Base-by-base conservation (phyloP, 2,888 invertebrate species). In the Diachrysia chrysitis region DNA sequence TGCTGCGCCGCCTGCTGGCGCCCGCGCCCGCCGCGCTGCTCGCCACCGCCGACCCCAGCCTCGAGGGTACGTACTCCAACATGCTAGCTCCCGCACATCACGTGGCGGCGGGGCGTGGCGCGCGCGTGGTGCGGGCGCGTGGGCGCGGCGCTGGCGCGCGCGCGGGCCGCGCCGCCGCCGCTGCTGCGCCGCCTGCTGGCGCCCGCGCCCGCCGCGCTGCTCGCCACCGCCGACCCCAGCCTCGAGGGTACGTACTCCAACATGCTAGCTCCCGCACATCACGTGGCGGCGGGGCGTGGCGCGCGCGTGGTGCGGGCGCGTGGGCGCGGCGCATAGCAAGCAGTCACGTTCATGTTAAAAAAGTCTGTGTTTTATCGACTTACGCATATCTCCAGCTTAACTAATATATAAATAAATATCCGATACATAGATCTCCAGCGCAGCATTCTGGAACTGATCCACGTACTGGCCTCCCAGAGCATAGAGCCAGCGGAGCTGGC, bases 361-460 rank as follows among this genome's bases (percentile, higher is more conserved):
- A n/a, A n/a, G n/a, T n/a, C n/a, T n/a, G n/a, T n/a, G n/a, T n/a
- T n/a, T n/a, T n/a, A n/a, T n/a, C n/a, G n/a, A n/a, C n/a, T n/a
- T n/a, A n/a, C n/a, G n/a, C 29, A 29, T 29, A 29, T 7, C 29
- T 7, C 29, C 7, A 29, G 29, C 29, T 29, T 7, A 29, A 29
- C 6, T 29, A 29, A 29, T 7, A 29, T 2, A 29, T n/a, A 29
- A 29, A 29, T 0, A 29, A 2, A 7, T 10, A n/a, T n/a, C n/a
- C n/a, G n/a, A 21, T 17, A 14, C 0, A 0, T 61, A 97, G 97
- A 97, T 69, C 89, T 97, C 17, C 97, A 97, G 78, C 95, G 96
- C 79, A 96, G 96, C 58, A 94, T 97, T 61, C 88, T 97, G 53
- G 97, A 97, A 86, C 93, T 97, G 58, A 95, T 97, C 62, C 87